A percentile compares a stretch with the other conserved stretches of the same genome.
Conservation (phyloP, 2,888 invertebrate species). For the Melanargia galathea region DNA sequence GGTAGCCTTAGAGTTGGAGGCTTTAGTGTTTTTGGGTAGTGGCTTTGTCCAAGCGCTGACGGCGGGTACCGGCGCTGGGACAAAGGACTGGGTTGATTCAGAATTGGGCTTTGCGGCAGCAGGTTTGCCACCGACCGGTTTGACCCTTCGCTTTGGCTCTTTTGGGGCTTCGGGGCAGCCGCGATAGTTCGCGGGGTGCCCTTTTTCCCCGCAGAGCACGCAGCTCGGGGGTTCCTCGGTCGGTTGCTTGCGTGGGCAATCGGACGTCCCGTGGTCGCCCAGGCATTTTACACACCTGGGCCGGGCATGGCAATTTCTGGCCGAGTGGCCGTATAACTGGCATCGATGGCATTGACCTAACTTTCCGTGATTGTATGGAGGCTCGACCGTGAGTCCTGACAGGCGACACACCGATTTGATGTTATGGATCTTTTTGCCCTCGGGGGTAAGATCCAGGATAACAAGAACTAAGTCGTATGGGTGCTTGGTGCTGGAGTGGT, state of each 20-base stretch:
- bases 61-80: not conserved
- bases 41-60: not conserved
- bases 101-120: not conserved
- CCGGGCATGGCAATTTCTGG: not conserved
- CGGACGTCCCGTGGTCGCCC: not conserved
- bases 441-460: not conserved
- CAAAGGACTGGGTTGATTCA: not conserved
- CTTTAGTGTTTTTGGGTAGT: not conserved
- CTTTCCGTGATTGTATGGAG: slow-evolving; percentile 3
- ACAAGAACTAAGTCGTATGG: slow-evolving; percentile 7
- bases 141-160: not conserved
- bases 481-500: not conserved
- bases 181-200: not conserved
- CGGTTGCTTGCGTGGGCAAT: not conserved
- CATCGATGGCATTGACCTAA: not conserved
- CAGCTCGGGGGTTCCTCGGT: slow-evolving; percentile 23
- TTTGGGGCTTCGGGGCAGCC: not conserved
- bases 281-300: no score
- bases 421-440: not conserved
- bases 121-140: not conserved
- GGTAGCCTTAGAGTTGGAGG: not conserved
- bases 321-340: not conserved
- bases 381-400: not conserved
- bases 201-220: not conserved
- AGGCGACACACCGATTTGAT: not conserved